Conservation (phyloP, 2,113 vertebrate genomes). For the Sorex fumeus region DNA sequence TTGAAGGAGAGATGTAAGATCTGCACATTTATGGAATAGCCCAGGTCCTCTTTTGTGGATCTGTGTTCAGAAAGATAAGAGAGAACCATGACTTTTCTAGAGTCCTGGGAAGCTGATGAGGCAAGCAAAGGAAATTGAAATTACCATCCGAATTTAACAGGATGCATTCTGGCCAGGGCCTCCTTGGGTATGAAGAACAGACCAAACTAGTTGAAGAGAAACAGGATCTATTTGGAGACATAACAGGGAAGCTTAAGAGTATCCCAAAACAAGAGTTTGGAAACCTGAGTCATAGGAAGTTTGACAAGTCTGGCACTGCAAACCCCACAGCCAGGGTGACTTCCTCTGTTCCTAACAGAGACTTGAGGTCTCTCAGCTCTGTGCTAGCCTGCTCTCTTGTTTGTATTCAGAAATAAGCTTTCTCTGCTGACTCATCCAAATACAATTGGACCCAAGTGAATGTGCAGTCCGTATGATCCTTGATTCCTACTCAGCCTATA, state of each 20-base stretch:
- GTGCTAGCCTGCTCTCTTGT: constrained; percentile 3
- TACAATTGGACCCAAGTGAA: background rate
- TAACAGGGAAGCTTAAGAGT: background rate
- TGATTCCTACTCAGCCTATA: background rate
- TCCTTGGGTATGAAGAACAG: constrained; percentile 17
- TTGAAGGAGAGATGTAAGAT: background rate
- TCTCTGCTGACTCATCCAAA: background rate
- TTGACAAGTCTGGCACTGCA: background rate
- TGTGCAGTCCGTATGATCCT: background rate
- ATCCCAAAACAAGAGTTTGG: background rate
- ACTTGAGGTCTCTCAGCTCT: background rate
- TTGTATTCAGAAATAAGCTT: background rate
- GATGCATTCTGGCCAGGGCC: background rate
- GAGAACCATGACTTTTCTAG: background rate
- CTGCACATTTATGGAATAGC: background rate
- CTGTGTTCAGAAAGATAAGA: background rate
- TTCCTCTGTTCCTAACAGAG: background rate
- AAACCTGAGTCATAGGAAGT: background rate
- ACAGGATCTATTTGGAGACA: constrained; percentile 7
- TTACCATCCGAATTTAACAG: background rate
- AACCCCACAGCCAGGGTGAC: background rate
- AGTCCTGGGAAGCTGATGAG: background rate
- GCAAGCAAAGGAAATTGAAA: background rate
- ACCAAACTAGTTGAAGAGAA: constrained; percentile 50
- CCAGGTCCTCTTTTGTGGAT: background rate